Evolutionary conservation across 2,888 invertebrate genomes (phyloP).

Genomic region (Andrena trimmerana): DNA sequence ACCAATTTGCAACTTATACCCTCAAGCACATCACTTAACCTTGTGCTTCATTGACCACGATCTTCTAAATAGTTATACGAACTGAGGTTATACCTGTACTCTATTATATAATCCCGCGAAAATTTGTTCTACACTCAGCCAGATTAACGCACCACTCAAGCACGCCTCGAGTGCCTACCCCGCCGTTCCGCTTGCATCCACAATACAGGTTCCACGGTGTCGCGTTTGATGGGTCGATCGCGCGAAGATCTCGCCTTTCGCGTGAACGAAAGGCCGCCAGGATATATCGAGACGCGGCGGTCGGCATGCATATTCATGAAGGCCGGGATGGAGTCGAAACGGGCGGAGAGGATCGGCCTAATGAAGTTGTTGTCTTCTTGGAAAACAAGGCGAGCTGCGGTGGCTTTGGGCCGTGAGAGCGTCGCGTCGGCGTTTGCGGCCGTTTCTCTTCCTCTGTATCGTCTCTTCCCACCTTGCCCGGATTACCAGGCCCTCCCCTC

Average conservation of each 20-base stretch:
- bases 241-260: slow-evolving; percentile 54
- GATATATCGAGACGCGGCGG: slow-evolving; percentile 59
- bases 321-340: slow-evolving; percentile 76
- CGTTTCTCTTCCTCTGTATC: slow-evolving; percentile 71
- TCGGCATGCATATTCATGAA: slow-evolving; percentile 82
- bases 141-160: too few species aligned
- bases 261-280: slow-evolving; percentile 51
- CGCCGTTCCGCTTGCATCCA: background rate
- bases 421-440: slow-evolving; percentile 56
- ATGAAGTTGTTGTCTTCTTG: slow-evolving; percentile 84
- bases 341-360: slow-evolving; percentile 81
- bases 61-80: too few species aligned
- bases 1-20: too few species aligned
- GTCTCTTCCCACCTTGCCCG: slow-evolving; percentile 52
- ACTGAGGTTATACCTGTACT: too few species aligned
- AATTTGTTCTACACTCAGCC: too few species aligned
- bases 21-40: too few species aligned
- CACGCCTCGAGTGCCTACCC: background rate
- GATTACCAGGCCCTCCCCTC: slow-evolving; percentile 18
- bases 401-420: slow-evolving; percentile 72
- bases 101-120: too few species aligned
- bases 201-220: slow-evolving; percentile 5
- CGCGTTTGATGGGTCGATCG: slow-evolving; percentile 55
- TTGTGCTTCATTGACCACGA: too few species aligned
- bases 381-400: slow-evolving; percentile 79